These are phyloP conservation scores for Lophura nycthemera DNA, from an alignment of 2,113 vertebrate genomes.

Conservation along the genomic window DNA sequence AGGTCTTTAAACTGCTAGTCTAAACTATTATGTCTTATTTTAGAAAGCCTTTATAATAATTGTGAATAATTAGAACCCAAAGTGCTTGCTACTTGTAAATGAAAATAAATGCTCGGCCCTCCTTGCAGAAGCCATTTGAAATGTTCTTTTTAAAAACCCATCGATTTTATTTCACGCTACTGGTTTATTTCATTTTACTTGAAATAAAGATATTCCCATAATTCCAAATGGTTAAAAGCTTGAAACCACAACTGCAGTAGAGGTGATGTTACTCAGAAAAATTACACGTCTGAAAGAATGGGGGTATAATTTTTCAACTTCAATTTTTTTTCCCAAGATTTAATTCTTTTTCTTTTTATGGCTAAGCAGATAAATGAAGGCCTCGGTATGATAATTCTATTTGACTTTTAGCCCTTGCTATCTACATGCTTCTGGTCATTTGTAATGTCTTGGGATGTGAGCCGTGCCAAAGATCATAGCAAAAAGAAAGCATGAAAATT, in stretches of 20 bases:
- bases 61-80: slow-evolving; percentile 56
- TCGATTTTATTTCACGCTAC: neutral
- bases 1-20: slow-evolving; percentile 29
- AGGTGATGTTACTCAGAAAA: neutral
- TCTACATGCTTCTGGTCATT: neutral
- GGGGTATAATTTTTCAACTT: neutral
- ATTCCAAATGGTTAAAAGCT: neutral
- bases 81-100: slow-evolving; percentile 56
- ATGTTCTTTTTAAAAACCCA: neutral
- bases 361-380: neutral
- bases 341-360: neutral
- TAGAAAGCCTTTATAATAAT: slow-evolving; percentile 64
- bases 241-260: neutral
- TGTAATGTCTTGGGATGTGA: neutral
- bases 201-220: neutral
- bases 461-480: neutral
- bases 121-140: slow-evolving; percentile 36
- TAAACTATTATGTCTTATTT: slow-evolving; percentile 60
- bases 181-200: slow-evolving; percentile 20
- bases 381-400: neutral
- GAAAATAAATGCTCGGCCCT: slow-evolving; percentile 63
- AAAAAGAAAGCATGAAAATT: neutral
- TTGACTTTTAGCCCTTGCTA: neutral
- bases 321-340: neutral
- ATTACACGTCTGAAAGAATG: neutral